These are phyloP conservation scores for Caretta caretta DNA, from an alignment of 2,113 vertebrate species.

Conservation along the genomic window DNA sequence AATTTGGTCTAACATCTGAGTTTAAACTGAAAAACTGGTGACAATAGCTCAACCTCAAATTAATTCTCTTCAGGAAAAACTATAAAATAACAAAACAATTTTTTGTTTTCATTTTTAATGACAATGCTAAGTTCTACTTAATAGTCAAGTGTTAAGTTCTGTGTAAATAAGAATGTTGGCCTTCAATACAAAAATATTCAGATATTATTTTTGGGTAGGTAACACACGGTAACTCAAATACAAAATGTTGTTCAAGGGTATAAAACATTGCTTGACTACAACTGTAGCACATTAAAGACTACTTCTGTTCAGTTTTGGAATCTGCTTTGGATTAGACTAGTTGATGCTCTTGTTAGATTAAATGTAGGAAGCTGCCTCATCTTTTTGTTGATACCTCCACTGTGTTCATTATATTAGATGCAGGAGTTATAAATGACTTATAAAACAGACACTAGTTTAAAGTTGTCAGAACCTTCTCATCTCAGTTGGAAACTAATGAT, in stretches of 20 bases:
- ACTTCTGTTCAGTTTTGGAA: background rate
- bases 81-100: constrained; percentile 54
- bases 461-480: background rate
- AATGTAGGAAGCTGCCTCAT: background rate
- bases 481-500: background rate
- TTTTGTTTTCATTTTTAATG: constrained; percentile 44
- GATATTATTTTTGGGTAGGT: background rate
- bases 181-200: background rate
- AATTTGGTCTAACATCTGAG: constrained; percentile 72
- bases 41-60: constrained; percentile 64
- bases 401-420: background rate
- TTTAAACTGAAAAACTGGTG: constrained; percentile 54
- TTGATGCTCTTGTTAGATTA: background rate
- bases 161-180: constrained; percentile 33
- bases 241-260: background rate
- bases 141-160: constrained; percentile 12
- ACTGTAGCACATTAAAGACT: background rate
- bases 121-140: constrained; percentile 19
- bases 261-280: background rate
- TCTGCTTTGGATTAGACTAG: background rate
- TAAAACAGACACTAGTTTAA: background rate
- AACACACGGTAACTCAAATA: background rate
- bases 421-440: background rate
- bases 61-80: constrained; percentile 46
- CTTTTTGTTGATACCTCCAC: background rate